Evolutionary conservation across 2,888 invertebrate genomes (phyloP).

Genomic region (Bursaphelenchus okinawaensis): DNA sequence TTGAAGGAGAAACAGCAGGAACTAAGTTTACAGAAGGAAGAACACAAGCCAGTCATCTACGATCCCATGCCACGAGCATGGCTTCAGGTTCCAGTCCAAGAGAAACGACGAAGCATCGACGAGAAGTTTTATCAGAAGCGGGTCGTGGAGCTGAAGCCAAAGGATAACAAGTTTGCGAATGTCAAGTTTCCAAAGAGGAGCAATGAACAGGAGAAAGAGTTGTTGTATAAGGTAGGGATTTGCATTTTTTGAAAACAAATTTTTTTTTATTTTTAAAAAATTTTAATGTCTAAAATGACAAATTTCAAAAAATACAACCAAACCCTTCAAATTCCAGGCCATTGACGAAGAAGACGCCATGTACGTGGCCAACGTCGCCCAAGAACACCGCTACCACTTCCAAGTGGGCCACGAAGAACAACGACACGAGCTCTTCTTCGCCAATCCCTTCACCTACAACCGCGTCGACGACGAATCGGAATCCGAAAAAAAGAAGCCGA

Average conservation of each 20-base stretch:
- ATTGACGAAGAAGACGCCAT: constrained; percentile 9
- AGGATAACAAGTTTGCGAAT: not conserved
- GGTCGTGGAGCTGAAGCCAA: not conserved
- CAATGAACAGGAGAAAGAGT: not conserved
- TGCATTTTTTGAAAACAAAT: not conserved
- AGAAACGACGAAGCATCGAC: not conserved
- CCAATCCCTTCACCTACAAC: not conserved
- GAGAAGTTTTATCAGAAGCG: not conserved
- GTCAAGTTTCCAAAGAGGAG: not conserved
- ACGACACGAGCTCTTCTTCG: not conserved
- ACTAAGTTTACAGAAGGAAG: not conserved
- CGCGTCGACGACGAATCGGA: not conserved
- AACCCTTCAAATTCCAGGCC: too few relatives aligned
- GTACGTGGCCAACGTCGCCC: not conserved
- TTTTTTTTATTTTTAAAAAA: too few relatives aligned
- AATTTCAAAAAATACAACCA: too few relatives aligned
- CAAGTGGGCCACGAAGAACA: not conserved
- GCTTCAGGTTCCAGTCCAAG: not conserved
- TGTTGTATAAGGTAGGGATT: not conserved
- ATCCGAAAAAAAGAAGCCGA: not conserved
- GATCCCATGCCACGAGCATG: not conserved
- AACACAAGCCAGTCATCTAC: not conserved
- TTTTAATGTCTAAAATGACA: too few relatives aligned
- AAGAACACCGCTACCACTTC: not conserved
- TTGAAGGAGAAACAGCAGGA: not conserved